Conservation (phyloP, 2,797 vertebrate genomes). For the Microcaecilia unicolor region DNA sequence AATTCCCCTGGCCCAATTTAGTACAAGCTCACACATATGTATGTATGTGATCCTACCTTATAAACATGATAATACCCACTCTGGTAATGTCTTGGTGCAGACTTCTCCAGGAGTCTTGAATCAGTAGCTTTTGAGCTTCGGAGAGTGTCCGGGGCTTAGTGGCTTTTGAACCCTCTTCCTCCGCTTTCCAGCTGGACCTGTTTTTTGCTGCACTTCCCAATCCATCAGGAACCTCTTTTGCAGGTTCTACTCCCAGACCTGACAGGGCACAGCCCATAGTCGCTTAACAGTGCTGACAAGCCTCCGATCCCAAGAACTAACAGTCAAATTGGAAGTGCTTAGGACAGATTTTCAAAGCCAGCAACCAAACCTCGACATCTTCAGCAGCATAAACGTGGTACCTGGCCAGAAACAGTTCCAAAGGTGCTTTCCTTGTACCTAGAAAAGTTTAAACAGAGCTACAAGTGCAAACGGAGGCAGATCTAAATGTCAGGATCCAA, state of each 20-base stretch:
- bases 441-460: too few relatives aligned
- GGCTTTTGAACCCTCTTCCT: rapidly evolving
- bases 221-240: neutral
- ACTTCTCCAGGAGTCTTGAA: neutral
- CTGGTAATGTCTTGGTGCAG: neutral
- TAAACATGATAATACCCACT: constrained; percentile 3
- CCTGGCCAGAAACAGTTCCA: too few relatives aligned
- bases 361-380: too few relatives aligned
- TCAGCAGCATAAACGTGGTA: too few relatives aligned
- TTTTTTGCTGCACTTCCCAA: neutral
- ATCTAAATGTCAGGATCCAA: neutral
- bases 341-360: too few relatives aligned
- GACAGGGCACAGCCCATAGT: constrained; percentile 11
- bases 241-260: neutral
- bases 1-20: too few relatives aligned
- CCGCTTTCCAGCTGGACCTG: neutral
- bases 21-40: too few relatives aligned
- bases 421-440: too few relatives aligned
- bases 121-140: neutral
- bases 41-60: constrained; percentile 5
- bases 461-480: too few relatives aligned
- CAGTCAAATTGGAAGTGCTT: neutral
- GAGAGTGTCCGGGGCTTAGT: neutral
- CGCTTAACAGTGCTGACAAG: too few relatives aligned
- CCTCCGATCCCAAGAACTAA: neutral